A percentile compares a stretch with the other conserved stretches of the same genome.
These are phyloP conservation scores for Fregetta grallaria DNA, from an alignment of 2,113 vertebrate genomes.

Conservation along the genomic window DNA sequence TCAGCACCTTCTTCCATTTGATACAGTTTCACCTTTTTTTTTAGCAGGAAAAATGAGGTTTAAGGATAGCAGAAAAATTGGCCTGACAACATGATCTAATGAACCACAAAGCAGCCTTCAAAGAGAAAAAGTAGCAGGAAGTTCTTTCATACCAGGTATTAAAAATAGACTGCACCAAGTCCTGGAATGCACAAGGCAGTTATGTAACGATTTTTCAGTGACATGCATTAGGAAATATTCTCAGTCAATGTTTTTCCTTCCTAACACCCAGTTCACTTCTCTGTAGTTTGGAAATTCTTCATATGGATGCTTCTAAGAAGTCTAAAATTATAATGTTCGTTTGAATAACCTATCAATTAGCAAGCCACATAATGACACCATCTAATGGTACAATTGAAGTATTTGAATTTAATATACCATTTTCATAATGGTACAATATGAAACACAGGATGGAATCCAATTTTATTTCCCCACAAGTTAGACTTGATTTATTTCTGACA, in stretches of 20 bases:
- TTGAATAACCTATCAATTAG: slow-evolving; percentile 60
- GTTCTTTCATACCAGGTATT: slow-evolving; percentile 49
- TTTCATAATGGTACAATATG: slow-evolving; percentile 35
- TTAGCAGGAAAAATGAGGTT: background rate
- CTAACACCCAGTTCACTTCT: slow-evolving; percentile 6
- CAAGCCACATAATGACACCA: slow-evolving; percentile 52
- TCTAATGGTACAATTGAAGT: slow-evolving; percentile 43
- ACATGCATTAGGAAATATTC: slow-evolving; percentile 47
- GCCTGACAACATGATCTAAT: background rate
- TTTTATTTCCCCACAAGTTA: background rate
- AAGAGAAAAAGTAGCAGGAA: slow-evolving; percentile 65
- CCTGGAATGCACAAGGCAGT: slow-evolving; percentile 44
- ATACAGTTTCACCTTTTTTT: background rate
- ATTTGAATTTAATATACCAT: slow-evolving; percentile 30
- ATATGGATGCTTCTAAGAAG: slow-evolving; percentile 7
- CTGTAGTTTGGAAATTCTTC: slow-evolving; percentile 12
- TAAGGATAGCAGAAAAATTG: background rate
- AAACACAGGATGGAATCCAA: background rate
- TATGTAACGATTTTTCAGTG: slow-evolving; percentile 41
- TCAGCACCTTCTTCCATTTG: background rate
- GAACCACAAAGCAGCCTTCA: slow-evolving; percentile 29
- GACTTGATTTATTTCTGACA: background rate
- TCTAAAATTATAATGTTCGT: slow-evolving; percentile 42
- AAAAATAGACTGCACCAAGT: slow-evolving; percentile 61
- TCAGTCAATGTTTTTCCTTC: slow-evolving; percentile 15